Percentiles rank a stretch among this genome's conserved stretches.
These are phyloP conservation scores for Lithophane leautieri DNA, from an alignment of 2,888 invertebrate genomes.

Conservation along the genomic window DNA sequence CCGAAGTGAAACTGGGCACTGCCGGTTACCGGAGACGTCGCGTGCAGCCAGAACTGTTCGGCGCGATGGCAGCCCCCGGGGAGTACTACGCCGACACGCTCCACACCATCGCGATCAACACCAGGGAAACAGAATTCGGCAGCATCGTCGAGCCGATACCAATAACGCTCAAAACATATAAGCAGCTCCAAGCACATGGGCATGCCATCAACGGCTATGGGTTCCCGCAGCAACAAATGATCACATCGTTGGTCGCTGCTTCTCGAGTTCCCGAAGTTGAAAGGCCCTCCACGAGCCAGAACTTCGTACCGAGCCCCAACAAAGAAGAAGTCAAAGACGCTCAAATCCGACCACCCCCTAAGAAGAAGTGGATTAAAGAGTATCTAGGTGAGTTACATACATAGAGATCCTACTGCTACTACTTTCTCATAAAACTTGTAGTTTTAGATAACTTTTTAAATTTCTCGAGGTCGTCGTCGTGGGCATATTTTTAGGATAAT, in stretches of 20 bases:
- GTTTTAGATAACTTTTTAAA: slow-evolving; percentile 27
- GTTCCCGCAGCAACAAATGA: slow-evolving; percentile 75
- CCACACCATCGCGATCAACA: slow-evolving; percentile 85
- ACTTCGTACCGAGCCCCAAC: slow-evolving; percentile 69
- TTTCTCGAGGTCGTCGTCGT: slow-evolving; percentile 5
- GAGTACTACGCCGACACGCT: slow-evolving; percentile 82
- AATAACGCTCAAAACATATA: slow-evolving; percentile 82
- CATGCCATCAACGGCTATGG: slow-evolving; percentile 77
- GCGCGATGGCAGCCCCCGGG: slow-evolving; percentile 82
- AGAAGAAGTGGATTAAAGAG: slow-evolving; percentile 94
- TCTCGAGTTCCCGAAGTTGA: slow-evolving; percentile 73
- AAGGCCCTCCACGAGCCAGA: slow-evolving; percentile 73
- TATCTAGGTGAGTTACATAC: slow-evolving; percentile 90
- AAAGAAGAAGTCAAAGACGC: slow-evolving; percentile 76
- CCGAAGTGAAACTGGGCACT: slow-evolving; percentile 86
- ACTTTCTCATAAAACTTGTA: slow-evolving; percentile 13
- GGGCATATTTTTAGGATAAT: background rate
- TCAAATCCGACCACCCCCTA: slow-evolving; percentile 90
- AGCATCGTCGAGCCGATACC: slow-evolving; percentile 85
- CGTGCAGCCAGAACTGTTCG: slow-evolving; percentile 78
- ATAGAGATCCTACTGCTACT: slow-evolving; percentile 36
- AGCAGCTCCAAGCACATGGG: slow-evolving; percentile 77
- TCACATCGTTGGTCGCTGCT: slow-evolving; percentile 73
- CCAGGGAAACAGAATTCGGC: slow-evolving; percentile 86
- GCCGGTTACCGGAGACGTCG: slow-evolving; percentile 79